A percentile compares a stretch with the other conserved stretches of the same genome.
Conservation (phyloP, 2,888 invertebrate genomes). For the Drosophila cracens region DNA sequence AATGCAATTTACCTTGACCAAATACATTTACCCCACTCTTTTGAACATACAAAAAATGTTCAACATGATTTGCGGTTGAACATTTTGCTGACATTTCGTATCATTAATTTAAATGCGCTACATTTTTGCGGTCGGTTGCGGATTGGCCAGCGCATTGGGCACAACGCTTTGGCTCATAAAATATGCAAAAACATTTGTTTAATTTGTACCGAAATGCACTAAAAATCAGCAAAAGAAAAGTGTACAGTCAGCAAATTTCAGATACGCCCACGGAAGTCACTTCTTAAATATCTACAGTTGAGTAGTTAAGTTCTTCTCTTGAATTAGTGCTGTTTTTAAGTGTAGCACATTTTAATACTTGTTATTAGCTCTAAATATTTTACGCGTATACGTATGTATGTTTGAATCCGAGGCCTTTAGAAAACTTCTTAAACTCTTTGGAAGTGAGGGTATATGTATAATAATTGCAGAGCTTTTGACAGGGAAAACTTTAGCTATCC, state of each 20-base stretch:
- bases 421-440: not conserved
- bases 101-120: constrained; percentile 71
- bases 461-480: constrained; percentile 19
- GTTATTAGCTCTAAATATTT: not conserved
- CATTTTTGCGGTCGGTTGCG: constrained; percentile 58
- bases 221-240: constrained; percentile 13
- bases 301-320: not conserved
- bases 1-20: not conserved
- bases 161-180: constrained; percentile 50
- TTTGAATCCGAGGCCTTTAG: not conserved
- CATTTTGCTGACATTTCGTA: constrained; percentile 63
- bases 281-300: not conserved
- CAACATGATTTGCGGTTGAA: constrained; percentile 68
- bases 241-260: constrained; percentile 3
- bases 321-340: not conserved
- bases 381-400: not conserved
- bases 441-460: constrained; percentile 28
- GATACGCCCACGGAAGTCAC: constrained; percentile 8
- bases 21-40: not conserved
- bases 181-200: constrained; percentile 61
- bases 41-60: constrained; percentile 12
- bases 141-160: constrained; percentile 25
- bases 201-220: constrained; percentile 34
- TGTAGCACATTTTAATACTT: not conserved
- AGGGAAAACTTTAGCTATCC: constrained; percentile 20